phyloP scores from a whole-genome alignment of 2,797 vertebrate genomes.

The Bradypus variegatus region DNA sequence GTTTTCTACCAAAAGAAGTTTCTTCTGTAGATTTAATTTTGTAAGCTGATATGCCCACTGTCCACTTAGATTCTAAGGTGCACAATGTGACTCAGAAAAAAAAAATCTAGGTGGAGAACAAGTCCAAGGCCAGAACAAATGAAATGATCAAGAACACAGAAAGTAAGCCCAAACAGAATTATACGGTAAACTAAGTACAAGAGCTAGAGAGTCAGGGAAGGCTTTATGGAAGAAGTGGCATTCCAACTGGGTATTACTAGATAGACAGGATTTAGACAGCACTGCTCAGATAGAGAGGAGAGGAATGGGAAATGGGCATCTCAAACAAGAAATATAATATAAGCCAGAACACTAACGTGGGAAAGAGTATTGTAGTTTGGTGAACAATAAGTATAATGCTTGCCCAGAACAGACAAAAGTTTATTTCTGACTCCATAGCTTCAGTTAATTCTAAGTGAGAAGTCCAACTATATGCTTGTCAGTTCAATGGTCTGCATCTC shows the following conservation, averaged over 20 bases:
- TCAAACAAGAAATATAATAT: constrained; percentile 18
- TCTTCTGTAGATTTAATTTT: background rate
- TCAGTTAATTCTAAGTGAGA: background rate
- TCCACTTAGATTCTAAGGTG: background rate
- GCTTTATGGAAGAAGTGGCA: background rate
- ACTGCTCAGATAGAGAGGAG: background rate
- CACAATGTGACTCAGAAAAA: background rate
- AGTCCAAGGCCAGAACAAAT: background rate
- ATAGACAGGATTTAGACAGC: background rate
- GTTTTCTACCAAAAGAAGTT: background rate
- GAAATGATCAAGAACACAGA: background rate
- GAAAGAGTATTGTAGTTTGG: background rate
- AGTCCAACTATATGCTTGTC: background rate
- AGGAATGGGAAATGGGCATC: background rate
- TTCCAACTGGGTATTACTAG: background rate
- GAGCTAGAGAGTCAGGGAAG: background rate
- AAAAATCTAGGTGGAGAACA: background rate
- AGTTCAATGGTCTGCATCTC: background rate
- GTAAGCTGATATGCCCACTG: background rate
- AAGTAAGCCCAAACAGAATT: background rate
- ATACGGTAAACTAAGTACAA: background rate
- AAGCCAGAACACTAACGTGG: background rate
- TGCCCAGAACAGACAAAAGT: background rate
- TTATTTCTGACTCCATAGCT: background rate
- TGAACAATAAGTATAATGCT: background rate